These are phyloP conservation scores for Neuroterus valhalla DNA, from an alignment of 1,140 invertebrate species.

Conservation along the genomic window DNA sequence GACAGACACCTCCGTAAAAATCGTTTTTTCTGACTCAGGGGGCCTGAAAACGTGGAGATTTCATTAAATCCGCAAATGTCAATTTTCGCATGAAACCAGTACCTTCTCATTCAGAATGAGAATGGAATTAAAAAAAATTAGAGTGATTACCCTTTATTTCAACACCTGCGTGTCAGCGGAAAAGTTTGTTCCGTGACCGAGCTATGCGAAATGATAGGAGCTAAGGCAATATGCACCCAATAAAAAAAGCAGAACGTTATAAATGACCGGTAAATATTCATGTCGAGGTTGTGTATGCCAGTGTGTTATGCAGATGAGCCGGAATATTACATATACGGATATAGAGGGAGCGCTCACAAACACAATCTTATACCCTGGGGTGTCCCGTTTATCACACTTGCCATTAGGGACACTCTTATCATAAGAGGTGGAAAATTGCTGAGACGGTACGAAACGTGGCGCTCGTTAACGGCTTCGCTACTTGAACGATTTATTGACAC, in stretches of 20 bases:
- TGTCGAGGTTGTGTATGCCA: constrained; percentile 10
- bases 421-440: constrained; percentile 26
- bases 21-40: no score
- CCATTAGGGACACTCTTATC: constrained; percentile 23
- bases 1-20: no score
- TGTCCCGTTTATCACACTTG: constrained; percentile 13
- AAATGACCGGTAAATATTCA: constrained; percentile 29
- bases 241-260: constrained; percentile 25
- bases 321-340: constrained; percentile 3
- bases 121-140: no score
- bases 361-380: constrained; percentile 17
- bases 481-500: constrained; percentile 28
- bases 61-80: no score
- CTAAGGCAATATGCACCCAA: constrained; percentile 10
- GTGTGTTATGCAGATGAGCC: constrained; percentile 28
- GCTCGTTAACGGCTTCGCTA: constrained; percentile 18
- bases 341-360: constrained; percentile 10
- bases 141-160: not conserved
- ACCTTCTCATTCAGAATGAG: no score
- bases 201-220: not conserved
- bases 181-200: constrained; percentile 17
- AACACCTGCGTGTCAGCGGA: constrained; percentile 25
- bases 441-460: constrained; percentile 11
- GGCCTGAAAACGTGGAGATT: no score
- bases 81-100: no score